phyloP scores from a whole-genome alignment of 2,797 vertebrate genomes.

The Dendrocincla fuliginosa region DNA sequence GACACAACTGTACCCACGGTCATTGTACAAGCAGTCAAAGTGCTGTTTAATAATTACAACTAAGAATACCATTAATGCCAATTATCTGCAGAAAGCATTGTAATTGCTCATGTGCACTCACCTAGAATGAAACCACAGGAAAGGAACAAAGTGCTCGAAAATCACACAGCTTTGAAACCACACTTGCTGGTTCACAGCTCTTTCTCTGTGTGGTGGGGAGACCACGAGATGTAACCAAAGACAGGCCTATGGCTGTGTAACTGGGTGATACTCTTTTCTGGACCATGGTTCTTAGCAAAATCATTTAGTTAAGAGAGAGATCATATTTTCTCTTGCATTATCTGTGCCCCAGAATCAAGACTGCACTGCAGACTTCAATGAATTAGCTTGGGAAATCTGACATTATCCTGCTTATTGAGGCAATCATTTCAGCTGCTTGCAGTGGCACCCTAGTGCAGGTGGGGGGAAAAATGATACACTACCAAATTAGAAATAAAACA shows the following conservation, averaged over 20 bases:
- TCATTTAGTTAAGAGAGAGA: background rate
- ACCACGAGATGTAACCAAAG: background rate
- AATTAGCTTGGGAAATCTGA: background rate
- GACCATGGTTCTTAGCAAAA: background rate
- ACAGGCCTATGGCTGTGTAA: background rate
- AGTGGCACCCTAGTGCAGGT: background rate
- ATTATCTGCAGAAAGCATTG: conserved; percentile 41
- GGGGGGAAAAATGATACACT: background rate
- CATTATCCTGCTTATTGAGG: background rate
- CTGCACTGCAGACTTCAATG: background rate
- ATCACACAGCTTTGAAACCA: background rate
- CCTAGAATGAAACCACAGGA: conserved; percentile 36
- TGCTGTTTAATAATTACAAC: conserved; percentile 41
- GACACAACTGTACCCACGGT: conserved; percentile 43
- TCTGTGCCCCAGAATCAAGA: background rate
- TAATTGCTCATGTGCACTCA: conserved; percentile 49
- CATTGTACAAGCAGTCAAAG: conserved; percentile 56
- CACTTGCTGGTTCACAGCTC: background rate
- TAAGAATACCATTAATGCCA: conserved; percentile 63
- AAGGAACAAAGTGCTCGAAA: background rate
- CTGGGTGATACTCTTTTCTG: background rate
- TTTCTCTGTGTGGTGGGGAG: background rate
- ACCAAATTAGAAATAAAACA: conserved; percentile 24
- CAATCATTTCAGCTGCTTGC: conserved; percentile 25
- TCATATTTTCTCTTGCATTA: background rate